phyloP scores from a whole-genome alignment of 2,888 invertebrate genomes.

The Leptopilina drosophilae region DNA sequence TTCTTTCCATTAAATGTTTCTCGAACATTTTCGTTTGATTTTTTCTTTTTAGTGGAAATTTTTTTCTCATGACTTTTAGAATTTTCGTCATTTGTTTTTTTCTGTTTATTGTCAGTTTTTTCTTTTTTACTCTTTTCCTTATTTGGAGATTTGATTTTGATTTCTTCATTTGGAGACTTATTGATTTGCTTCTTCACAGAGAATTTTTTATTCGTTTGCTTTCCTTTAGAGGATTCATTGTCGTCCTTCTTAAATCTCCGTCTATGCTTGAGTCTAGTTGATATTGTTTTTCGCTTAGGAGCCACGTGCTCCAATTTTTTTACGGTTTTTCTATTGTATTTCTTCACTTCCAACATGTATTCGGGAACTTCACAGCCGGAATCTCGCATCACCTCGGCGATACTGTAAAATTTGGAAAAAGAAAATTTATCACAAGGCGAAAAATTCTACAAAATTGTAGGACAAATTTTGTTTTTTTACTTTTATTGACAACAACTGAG shows the following conservation, averaged over 20 bases:
- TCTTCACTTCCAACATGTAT: slow-evolving; percentile 90
- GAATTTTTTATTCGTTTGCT: background rate
- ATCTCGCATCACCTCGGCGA: slow-evolving; percentile 92
- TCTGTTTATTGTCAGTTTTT: background rate
- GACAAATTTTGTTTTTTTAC: background rate
- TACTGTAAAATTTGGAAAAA: slow-evolving; percentile 79
- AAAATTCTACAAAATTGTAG: background rate
- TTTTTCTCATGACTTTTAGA: background rate
- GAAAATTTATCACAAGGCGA: no score
- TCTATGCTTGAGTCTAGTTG: slow-evolving; percentile 79
- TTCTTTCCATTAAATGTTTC: background rate
- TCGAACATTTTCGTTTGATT: background rate
- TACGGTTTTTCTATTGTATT: slow-evolving; percentile 82
- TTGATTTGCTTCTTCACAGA: background rate
- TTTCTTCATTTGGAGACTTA: background rate
- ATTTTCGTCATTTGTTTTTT: background rate
- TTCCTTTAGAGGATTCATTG: background rate
- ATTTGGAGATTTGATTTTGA: background rate
- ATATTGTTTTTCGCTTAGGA: slow-evolving; percentile 83
- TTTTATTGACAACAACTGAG: no score
- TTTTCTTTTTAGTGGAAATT: background rate
- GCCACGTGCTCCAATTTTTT: slow-evolving; percentile 78
- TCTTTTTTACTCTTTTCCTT: background rate
- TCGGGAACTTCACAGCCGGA: slow-evolving; percentile 96
- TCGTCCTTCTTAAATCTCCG: slow-evolving; percentile 49